Evolutionary conservation across 2,888 invertebrate genomes (phyloP).

Genomic region (Brenthis hecate): DNA sequence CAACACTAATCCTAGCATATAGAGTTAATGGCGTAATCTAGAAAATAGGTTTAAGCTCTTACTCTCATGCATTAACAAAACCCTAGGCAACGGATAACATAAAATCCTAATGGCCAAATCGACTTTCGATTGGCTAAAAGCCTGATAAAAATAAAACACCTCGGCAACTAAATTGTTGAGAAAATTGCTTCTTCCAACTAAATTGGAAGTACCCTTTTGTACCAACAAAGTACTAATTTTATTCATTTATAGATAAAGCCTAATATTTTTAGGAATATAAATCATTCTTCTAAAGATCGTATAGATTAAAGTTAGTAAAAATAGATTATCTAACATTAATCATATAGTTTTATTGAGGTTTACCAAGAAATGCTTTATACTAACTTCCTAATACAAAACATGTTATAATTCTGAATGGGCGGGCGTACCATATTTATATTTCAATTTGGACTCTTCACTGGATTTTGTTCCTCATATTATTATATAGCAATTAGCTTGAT

Average conservation of each 20-base stretch:
- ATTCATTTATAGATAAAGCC: conserved; percentile 56
- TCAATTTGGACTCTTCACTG: neutral
- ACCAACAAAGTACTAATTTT: conserved; percentile 55
- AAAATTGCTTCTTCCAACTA: conserved; percentile 51
- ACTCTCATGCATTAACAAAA: conserved; percentile 36
- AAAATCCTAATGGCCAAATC: conserved; percentile 42
- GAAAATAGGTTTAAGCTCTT: conserved; percentile 36
- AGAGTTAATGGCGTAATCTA: conserved; percentile 29
- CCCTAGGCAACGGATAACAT: conserved; percentile 36
- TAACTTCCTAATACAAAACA: neutral
- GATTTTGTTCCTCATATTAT: conserved; percentile 15
- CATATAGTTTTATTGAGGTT: neutral
- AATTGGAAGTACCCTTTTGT: conserved; percentile 41
- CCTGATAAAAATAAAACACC: conserved; percentile 46
- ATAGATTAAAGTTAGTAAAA: conserved; percentile 41
- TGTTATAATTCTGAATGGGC: neutral
- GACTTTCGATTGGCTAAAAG: conserved; percentile 43
- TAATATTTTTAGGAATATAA: conserved; percentile 59
- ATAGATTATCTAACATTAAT: too few relatives aligned
- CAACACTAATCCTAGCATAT: conserved; percentile 12
- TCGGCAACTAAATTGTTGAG: conserved; percentile 61
- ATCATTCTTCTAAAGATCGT: conserved; percentile 62
- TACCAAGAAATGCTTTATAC: neutral
- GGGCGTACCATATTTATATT: neutral
- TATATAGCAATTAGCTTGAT: conserved; percentile 32